Percentiles rank a stretch among this genome's conserved stretches.
phyloP scores from a whole-genome alignment of 2,888 invertebrate species.

The Drosophila tanythrix region DNA sequence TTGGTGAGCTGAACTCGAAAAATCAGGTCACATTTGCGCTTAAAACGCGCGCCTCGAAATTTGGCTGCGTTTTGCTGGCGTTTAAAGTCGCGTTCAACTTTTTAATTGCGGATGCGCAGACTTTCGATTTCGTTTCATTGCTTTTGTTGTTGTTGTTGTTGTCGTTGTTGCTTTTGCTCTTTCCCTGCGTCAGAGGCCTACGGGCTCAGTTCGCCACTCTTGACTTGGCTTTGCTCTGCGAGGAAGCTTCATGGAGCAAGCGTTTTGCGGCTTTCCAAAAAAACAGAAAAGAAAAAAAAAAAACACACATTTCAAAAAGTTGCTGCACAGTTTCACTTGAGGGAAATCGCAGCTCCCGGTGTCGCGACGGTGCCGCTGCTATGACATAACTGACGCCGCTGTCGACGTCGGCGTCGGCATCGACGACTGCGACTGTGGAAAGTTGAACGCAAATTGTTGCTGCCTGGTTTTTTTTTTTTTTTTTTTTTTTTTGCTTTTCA shows the following conservation, averaged over 20 bases:
- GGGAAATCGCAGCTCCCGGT: constrained; percentile 73
- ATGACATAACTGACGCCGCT: constrained; percentile 70
- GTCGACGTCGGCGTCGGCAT: constrained; percentile 26
- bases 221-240: constrained; percentile 20
- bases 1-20: background rate
- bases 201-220: constrained; percentile 20
- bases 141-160: constrained; percentile 7
- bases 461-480: constrained; percentile 27
- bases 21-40: constrained; percentile 41
- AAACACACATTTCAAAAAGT: constrained; percentile 34
- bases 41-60: constrained; percentile 43
- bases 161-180: constrained; percentile 6
- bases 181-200: constrained; percentile 40
- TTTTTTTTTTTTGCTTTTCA: constrained; percentile 26
- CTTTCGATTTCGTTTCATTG: constrained; percentile 74
- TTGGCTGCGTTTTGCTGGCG: constrained; percentile 56
- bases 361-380: constrained; percentile 52
- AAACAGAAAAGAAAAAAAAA: constrained; percentile 15
- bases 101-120: constrained; percentile 79
- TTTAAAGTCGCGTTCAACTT: constrained; percentile 58
- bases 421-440: constrained; percentile 59
- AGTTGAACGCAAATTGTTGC: constrained; percentile 75
- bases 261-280: constrained; percentile 73
- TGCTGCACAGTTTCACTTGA: constrained; percentile 77
- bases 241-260: constrained; percentile 38